These are phyloP conservation scores for Mimumesa dahlbomi DNA, from an alignment of 2,888 invertebrate genomes.

Conservation along the genomic window DNA sequence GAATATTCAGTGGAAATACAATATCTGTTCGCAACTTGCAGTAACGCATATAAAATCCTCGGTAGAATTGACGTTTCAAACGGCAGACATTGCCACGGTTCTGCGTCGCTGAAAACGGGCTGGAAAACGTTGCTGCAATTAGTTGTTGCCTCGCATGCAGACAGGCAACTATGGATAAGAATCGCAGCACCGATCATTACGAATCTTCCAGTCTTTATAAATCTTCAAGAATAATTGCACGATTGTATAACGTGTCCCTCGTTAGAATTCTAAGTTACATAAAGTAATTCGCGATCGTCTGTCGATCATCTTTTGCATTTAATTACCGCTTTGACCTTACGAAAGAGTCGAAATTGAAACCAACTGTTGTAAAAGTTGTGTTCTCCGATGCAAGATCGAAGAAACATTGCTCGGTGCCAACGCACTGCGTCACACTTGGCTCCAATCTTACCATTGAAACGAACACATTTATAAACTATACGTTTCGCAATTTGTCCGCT, in stretches of 20 bases:
- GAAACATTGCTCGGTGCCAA: constrained; percentile 36
- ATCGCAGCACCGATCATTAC: background rate
- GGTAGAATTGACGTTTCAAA: no score
- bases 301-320: no score
- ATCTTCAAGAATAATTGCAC: background rate
- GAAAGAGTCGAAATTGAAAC: constrained; percentile 1
- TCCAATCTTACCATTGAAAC: constrained; percentile 34
- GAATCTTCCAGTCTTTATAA: background rate
- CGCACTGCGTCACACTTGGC: constrained; percentile 43
- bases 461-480: constrained; percentile 19
- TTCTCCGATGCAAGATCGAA: constrained; percentile 28
- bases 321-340: no score
- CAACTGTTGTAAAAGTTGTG: constrained; percentile 2
- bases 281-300: no score
- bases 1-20: no score
- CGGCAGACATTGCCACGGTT: no score
- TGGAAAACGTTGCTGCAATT: no score
- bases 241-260: background rate
- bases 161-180: background rate
- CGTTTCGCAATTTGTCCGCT: constrained; percentile 45
- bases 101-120: no score
- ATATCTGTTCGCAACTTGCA: no score
- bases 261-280: background rate
- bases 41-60: no score
- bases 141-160: no score